These are phyloP conservation scores for Limnodromus scolopaceus DNA, from an alignment of 2,797 vertebrate genomes.

Conservation along the genomic window DNA sequence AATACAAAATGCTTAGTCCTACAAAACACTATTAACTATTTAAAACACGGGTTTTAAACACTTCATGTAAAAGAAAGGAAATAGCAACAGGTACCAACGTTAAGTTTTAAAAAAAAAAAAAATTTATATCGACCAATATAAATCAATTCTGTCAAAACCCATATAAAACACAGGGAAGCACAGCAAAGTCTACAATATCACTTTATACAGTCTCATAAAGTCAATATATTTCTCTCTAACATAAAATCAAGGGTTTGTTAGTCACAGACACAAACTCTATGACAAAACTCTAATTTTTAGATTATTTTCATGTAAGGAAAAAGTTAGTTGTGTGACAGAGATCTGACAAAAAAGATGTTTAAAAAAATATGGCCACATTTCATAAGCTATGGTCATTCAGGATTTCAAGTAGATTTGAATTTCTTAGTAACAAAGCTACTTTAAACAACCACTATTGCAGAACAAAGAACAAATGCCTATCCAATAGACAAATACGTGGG, in stretches of 20 bases:
- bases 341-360: not conserved
- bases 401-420: not conserved
- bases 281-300: not conserved
- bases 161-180: not conserved
- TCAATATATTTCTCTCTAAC: not conserved
- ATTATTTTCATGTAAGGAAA: not conserved
- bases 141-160: not conserved
- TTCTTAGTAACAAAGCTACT: not conserved
- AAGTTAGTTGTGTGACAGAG: accelerated
- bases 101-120: not conserved
- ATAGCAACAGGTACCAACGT: not conserved
- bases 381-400: accelerated
- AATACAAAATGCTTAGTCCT: not conserved
- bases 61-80: not conserved
- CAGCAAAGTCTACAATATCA: not conserved
- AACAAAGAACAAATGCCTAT: not conserved
- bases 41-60: not conserved
- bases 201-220: not conserved
- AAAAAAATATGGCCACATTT: not conserved
- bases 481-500: accelerated
- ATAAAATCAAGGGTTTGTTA: not conserved
- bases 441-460: not conserved
- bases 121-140: not conserved
- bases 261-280: not conserved
- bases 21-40: not conserved